These are phyloP conservation scores for Lingula anatina DNA, from an alignment of 2,888 invertebrate species.

Conservation along the genomic window DNA sequence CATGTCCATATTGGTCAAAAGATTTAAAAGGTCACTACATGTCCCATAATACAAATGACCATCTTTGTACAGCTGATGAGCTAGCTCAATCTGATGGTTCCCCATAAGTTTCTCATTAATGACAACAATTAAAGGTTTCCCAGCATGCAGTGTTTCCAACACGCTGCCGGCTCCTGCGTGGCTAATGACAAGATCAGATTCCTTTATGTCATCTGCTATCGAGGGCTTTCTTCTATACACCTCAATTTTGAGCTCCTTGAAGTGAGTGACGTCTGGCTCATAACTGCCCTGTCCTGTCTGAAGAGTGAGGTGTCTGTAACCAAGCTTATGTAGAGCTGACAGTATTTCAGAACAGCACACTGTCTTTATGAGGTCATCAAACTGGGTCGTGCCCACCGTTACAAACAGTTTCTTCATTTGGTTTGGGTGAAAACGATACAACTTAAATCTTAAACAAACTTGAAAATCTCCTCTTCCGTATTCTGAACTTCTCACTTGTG, in stretches of 20 bases:
- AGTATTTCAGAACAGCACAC: no score
- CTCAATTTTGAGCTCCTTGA: no score
- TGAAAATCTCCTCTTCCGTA: no score
- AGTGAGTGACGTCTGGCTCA: no score
- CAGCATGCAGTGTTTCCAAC: conserved; percentile 74
- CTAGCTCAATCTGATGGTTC: conserved; percentile 91
- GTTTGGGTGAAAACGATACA: no score
- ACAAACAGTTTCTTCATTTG: conserved; percentile 70
- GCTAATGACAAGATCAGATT: neutral
- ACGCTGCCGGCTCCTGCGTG: conserved; percentile 88
- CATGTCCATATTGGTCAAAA: conserved; percentile 62
- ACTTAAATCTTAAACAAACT: no score
- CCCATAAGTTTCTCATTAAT: conserved; percentile 89
- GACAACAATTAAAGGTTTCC: conserved; percentile 77
- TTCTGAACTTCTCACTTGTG: no score
- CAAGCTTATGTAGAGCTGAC: no score
- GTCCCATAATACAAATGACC: conserved; percentile 74
- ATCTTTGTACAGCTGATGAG: conserved; percentile 70
- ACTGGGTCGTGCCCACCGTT: conserved; percentile 94
- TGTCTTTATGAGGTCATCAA: conserved; percentile 73
- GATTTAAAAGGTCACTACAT: conserved; percentile 58
- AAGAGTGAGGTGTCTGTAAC: no score
- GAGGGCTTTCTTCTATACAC: no score
- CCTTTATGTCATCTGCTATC: no score
- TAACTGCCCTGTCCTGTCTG: no score